A percentile compares a stretch with the other conserved stretches of the same genome.
Conservation (phyloP, 2,113 vertebrate species). For the Agelaius tricolor region DNA sequence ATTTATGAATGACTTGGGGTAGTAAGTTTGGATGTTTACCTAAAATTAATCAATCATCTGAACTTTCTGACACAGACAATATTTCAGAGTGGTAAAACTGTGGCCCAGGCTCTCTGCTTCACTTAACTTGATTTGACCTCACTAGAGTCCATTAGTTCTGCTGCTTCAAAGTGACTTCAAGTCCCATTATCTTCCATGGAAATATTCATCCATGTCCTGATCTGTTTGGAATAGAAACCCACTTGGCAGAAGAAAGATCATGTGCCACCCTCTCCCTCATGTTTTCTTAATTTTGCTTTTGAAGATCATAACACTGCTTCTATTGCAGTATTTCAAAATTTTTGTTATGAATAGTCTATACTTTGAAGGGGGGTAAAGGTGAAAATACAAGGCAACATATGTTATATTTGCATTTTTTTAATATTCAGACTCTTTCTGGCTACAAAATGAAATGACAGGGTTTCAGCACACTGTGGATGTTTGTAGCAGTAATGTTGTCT, state of each 20-base stretch:
- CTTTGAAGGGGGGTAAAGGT: not conserved
- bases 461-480: not conserved
- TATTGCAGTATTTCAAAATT: not conserved
- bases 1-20: not conserved
- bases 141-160: not conserved
- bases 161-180: not conserved
- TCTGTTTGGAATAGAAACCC: not conserved
- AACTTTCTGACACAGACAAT: not conserved
- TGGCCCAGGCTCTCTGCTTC: not conserved
- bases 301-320: not conserved
- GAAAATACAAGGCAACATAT: not conserved
- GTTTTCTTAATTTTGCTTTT: not conserved
- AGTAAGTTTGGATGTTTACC: not conserved
- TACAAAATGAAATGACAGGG: not conserved
- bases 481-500: not conserved
- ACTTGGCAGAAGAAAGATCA: not conserved
- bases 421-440: not conserved
- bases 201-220: not conserved
- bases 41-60: not conserved
- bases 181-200: not conserved
- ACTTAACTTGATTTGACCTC: not conserved
- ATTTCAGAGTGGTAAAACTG: not conserved
- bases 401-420: not conserved
- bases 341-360: not conserved
- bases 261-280: not conserved